Base-by-base conservation (phyloP, 2,113 vertebrate genomes). In the Cheirogaleus medius region DNA sequence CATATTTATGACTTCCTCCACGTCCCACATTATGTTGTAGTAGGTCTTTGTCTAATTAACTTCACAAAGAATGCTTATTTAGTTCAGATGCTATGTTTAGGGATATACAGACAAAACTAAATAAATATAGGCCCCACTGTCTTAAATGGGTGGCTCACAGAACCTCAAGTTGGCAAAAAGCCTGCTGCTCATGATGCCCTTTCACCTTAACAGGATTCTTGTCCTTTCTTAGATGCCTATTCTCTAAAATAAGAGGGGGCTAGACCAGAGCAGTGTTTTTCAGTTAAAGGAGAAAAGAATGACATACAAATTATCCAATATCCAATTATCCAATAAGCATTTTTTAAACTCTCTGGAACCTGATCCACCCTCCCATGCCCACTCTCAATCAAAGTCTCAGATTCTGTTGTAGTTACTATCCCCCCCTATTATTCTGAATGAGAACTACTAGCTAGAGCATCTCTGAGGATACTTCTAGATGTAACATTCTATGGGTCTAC, bases 41-140 rank as follows among this genome's bases (percentile, higher is more conserved):
- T 27, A 90, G n/a, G 58, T 74, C 37, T 82, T 94, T 96, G 60
- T 92, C 56, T 84, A 80, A 84, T 69, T 81, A 95, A 82, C 85
- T 83, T n/a, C 11, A 87, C 34, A 90, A 84, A 82, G 60, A 87
- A 92, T 44, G 10, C n/a, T 73, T 87, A 29, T 56, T 77, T 68
- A 84, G 69, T 73, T 96, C 58, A 78, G 32, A 56, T 92, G 34
- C 39, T 81, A 71, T 84, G 27, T 88, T 83, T 27, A 87, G 15
- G 9, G 13, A 64, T 76, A 20, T 21, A 84, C 49, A 93, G 44
- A 83, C 12, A 47, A 71, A 87, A 10, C 25, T 71, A 86, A 80
- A 91, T 94, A 86, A 80, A 90, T 20, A 94, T 13, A 90, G 56
- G 63, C 56, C 66, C 20, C 44, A 89, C 14, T 52, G 34, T 84